Percentiles rank a stretch among this genome's conserved stretches.
These are phyloP conservation scores for Ormyrus labotus DNA, from an alignment of 2,888 invertebrate species.

Conservation along the genomic window DNA sequence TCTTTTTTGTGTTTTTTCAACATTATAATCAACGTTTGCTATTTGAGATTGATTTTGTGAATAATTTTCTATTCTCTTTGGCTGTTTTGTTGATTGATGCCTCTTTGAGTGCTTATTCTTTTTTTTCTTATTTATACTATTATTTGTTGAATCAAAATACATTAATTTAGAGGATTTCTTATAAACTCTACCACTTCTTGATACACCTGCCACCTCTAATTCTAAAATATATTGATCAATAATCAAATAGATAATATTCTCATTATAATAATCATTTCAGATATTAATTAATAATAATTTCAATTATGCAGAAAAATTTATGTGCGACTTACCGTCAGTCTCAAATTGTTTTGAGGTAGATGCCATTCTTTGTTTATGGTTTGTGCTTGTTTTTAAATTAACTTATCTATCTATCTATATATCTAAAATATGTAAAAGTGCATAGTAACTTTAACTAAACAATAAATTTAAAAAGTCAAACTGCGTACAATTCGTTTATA, in stretches of 20 bases:
- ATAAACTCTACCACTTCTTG: constrained; percentile 48
- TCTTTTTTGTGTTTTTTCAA: constrained; percentile 7
- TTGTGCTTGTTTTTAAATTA: constrained; percentile 9
- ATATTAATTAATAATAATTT: background rate
- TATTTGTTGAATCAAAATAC: constrained; percentile 28
- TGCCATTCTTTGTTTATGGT: constrained; percentile 26
- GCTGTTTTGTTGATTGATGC: constrained; percentile 16
- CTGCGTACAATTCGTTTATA: no score
- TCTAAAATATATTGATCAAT: constrained; percentile 3
- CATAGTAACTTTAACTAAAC: no score
- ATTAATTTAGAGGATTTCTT: constrained; percentile 49
- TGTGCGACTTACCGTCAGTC: constrained; percentile 11
- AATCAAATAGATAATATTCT: background rate
- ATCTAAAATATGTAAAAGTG: background rate
- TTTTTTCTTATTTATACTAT: constrained; percentile 5
- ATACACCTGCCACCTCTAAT: constrained; percentile 36
- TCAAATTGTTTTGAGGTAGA: constrained; percentile 35
- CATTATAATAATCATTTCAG: background rate
- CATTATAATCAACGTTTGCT: background rate
- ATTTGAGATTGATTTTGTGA: background rate
- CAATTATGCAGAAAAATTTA: background rate
- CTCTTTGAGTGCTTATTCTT: constrained; percentile 22
- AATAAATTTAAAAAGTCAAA: background rate
- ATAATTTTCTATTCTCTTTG: constrained; percentile 20
- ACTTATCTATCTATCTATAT: background rate